These are phyloP conservation scores for Vespertilio murinus DNA, from an alignment of 2,797 vertebrate species.

Conservation along the genomic window DNA sequence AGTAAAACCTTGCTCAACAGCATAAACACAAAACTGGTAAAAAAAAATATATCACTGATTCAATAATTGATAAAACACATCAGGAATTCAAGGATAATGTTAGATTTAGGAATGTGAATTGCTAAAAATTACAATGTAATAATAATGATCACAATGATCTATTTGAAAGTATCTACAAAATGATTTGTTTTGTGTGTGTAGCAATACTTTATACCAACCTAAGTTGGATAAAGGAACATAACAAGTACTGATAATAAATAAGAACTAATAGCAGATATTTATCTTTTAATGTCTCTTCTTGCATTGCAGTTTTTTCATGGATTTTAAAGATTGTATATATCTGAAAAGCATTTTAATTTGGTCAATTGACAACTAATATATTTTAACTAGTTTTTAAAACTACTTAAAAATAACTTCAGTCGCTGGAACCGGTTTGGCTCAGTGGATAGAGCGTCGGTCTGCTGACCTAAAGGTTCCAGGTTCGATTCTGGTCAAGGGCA, in stretches of 20 bases:
- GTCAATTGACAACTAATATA: neutral
- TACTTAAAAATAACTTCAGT: constrained; percentile 40
- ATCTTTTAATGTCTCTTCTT: neutral
- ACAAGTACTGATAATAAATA: neutral
- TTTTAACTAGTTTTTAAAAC: constrained; percentile 53
- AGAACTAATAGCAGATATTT: constrained; percentile 42
- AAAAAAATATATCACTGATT: constrained; percentile 18
- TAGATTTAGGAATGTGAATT: constrained; percentile 35
- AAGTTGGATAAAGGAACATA: neutral
- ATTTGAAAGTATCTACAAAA: neutral
- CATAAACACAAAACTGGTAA: neutral
- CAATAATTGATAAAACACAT: neutral
- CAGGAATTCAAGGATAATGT: constrained; percentile 15
- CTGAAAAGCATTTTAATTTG: constrained; percentile 41
- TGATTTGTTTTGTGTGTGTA: neutral
- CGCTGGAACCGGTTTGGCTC: no score
- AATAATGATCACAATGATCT: neutral
- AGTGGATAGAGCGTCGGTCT: no score
- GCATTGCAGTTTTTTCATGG: constrained; percentile 7
- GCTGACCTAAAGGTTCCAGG: no score
- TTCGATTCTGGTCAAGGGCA: no score
- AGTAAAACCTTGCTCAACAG: constrained; percentile 7
- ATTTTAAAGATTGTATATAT: constrained; percentile 16
- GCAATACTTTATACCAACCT: constrained; percentile 14
- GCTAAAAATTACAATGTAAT: constrained; percentile 22